Base-by-base conservation (phyloP, 35 echinoderm and acorn worm species). In the Ophioderma brevispina region DNA sequence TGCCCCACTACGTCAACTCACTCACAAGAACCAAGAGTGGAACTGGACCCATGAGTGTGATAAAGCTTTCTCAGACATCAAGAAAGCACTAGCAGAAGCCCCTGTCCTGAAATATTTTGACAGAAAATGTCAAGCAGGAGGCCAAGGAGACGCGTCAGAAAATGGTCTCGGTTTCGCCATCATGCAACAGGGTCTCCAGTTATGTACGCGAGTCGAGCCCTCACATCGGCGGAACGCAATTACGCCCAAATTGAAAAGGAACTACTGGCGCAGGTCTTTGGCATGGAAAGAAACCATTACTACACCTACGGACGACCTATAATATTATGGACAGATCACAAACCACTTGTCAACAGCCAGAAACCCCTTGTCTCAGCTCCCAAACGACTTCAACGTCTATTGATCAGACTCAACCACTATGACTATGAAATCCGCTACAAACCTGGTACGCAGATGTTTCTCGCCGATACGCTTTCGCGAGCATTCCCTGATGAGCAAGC, bases 171-270 rank as follows among this genome's bases (percentile, higher is more conserved):
- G 93, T 34, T 87, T 88, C 34, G 80, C 41, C 3, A 34, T 92
- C 32, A 39, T 88, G 75, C 94, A 93, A 63, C 32, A 93, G 17
- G 91, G 87, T 14, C 40, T 36, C 94, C 94, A 40, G 90, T 96
- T 38, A 43, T 76, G 30, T 96, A 86, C 36, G 78, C 91, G 32
- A 79, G 77, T 79, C 55, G 84, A 40, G 83, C 95, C 34, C 64
- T 94, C 37, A 94, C 95, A n/a, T 23, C 78, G 35, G 87, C 84
- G 13, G 95, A 97, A 76, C 85, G 79, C 1, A 90, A 89, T n/a
- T 86, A 89, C 35, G 59, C 92, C 21, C 92, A 94, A 76, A 94
- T 90, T 42, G 88, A 94, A 77, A 86, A 93, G 64, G 94, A 96
- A 46, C 87, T 96, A 8, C 64, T 93, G 1, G 91, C 94, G 23